Evolutionary conservation across 2,797 vertebrate species (phyloP), one percentile per base, ranked within the genome.

Genomic region (Falco naumanni): DNA sequence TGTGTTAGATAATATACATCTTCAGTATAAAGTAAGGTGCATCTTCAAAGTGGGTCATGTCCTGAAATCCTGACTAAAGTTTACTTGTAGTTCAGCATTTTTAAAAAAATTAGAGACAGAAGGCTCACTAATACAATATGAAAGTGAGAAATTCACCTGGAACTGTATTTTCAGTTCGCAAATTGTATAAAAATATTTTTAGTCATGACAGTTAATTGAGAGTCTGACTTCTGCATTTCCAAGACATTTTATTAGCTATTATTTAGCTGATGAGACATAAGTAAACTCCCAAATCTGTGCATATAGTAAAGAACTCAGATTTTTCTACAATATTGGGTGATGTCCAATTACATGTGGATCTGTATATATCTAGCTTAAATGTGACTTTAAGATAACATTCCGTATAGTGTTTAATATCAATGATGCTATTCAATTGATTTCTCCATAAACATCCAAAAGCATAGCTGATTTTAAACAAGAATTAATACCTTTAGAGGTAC

Each of bases 21-120:
- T 81, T 69, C 37, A 57, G 25, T 78, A 37, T 87, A 34, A 87
- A 91, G 41, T 66, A 68, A 95, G 57, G 50, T 85, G 57, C 82
- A 28, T 91, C 65, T 83, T 84, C 47, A 85, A 97, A 96, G 93
- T 94, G 54, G 95, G 92, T 95, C 82, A 31, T 69, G 81, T 87
- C 53, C 71, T 94, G 84, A 92, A 94, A 90, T 85, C 65, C 39
- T 4, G 6, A 86, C n/a, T 48, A 84, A 95, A 89, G 90, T 96
- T 96, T 96, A 95, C 5, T 10, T 87, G 64, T 89, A 94, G 87
- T 96, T 97, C 93, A 95, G 34, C 33, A 3, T 87, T 16, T 85
- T 89, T 92, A 81, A 65, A 37, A 91, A 96, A 92, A 90, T 6
- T 7, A 83, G 37, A 89, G 26, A 19, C 4, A 19, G 61, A 68